Evolutionary conservation across 2,888 invertebrate species (phyloP), one percentile per base, ranked within the genome.

Genomic region (Cataglyphis albicans): DNA sequence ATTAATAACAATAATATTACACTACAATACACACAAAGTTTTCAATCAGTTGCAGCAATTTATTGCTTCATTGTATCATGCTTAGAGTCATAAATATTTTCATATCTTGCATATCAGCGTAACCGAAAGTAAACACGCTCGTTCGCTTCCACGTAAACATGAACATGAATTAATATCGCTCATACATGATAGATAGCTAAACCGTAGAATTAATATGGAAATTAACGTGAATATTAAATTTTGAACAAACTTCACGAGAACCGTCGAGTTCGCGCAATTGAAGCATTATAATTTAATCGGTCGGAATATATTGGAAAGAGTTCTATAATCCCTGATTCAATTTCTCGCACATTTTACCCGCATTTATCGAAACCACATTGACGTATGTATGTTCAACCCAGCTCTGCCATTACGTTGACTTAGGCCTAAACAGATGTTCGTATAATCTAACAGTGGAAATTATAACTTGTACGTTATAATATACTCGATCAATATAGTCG

Each of bases 281-380:
- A 59, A 78, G 44, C 78, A 80, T 78, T 59, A 59, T 80, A 80
- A 80, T 80, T 73, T 80, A 80, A 80, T 80, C 57, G 76, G 4
- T 29, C 5, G 55, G 9, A 6, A 78, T 44, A 52, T n/a, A 55
- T 44, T 59, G 35, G 44, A 59, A 80, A 80, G 44, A 80, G 32
- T 78, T 78, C 32, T 32, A 59, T 59, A 72, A 80, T 80, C 32
- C 32, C 12, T 44, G 32, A 73, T 80, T 21, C 18, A 0, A n/a
- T 59, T 57, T 57, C 57, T 57, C 67, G 18, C n/a, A 25, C 12
- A 38, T 72, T 72, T 72, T 59, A 74, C 61, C 12, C 35, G 3
- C 21, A 48, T 78, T 72, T 59, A 80, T 72, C 25, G 7, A 59
- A 80, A 59, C 73, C 44, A 18, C 55, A 73, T 2, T 72, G 32